Evolutionary conservation across 2,888 invertebrate genomes (phyloP).

Genomic region (Caenorhabditis sp.): DNA sequence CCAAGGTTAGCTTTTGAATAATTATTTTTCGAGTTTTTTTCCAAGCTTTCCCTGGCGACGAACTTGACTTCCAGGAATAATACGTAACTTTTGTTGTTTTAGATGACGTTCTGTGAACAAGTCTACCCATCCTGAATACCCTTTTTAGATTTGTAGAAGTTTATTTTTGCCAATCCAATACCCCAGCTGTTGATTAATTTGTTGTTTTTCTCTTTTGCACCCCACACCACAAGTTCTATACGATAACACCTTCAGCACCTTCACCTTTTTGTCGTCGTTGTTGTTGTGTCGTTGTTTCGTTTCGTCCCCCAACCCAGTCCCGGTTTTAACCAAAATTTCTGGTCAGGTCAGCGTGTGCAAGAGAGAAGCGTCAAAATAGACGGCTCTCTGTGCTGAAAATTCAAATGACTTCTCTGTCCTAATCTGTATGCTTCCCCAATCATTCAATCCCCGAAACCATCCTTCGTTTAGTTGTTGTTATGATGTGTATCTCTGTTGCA

Average conservation of each 20-base stretch:
- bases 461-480: constrained; percentile 66
- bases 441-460: constrained; percentile 9
- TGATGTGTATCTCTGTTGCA: constrained; percentile 47
- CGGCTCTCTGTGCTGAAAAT: constrained; percentile 9
- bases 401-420: constrained; percentile 22
- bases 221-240: not conserved
- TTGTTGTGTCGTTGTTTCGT: not conserved
- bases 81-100: constrained; percentile 52
- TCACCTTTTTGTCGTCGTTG: not conserved
- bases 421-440: constrained; percentile 40
- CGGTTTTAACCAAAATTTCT: not conserved
- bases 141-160: constrained; percentile 34
- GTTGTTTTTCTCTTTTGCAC: constrained; percentile 31
- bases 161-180: not conserved
- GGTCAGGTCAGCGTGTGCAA: not conserved
- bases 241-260: not conserved
- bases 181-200: not conserved
- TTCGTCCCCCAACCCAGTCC: not conserved
- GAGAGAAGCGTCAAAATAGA: constrained; percentile 9
- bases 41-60: not conserved
- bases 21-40: not conserved
- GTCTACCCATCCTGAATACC: constrained; percentile 15
- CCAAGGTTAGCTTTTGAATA: not conserved
- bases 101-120: constrained; percentile 44
- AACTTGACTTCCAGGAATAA: constrained; percentile 52